phyloP scores from a whole-genome alignment of 2,888 invertebrate genomes.

The Rugalucina vietnamica region DNA sequence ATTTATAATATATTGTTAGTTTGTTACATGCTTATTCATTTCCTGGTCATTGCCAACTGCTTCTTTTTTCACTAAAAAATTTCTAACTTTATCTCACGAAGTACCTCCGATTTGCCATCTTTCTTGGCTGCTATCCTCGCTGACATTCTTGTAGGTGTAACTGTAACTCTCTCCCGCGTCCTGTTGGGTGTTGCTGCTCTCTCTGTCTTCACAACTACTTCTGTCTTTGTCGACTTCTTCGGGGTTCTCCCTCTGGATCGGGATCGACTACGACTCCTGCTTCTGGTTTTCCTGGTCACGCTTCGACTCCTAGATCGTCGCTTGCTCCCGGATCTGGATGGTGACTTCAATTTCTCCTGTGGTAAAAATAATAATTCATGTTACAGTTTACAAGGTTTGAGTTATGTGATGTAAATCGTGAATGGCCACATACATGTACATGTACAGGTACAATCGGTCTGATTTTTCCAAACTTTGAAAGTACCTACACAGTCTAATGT shows the following conservation, averaged over 20 bases:
- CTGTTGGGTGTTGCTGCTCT: slow-evolving; percentile 40
- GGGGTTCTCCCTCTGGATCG: slow-evolving; percentile 57
- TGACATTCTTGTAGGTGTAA: slow-evolving; percentile 68
- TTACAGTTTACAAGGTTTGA: background rate
- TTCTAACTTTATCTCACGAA: no score
- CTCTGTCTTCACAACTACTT: slow-evolving; percentile 17
- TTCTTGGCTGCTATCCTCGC: slow-evolving; percentile 60
- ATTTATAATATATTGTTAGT: no score
- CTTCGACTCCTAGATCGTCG: slow-evolving; percentile 62
- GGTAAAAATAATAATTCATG: background rate
- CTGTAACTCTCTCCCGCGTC: slow-evolving; percentile 36
- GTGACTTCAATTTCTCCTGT: slow-evolving; percentile 24
- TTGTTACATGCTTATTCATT: no score
- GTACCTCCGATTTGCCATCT: background rate
- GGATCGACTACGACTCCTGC: slow-evolving; percentile 67
- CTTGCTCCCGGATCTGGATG: slow-evolving; percentile 52
- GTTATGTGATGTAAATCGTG: background rate
- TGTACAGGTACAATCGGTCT: no score
- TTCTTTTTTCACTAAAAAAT: no score
- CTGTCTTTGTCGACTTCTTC: slow-evolving; percentile 35
- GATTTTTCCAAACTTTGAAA: no score
- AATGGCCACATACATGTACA: no score
- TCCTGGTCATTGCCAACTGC: no score
- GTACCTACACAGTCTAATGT: no score
- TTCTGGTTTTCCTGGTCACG: slow-evolving; percentile 32